These are phyloP conservation scores for Lysandra bellargus DNA, from an alignment of 2,888 invertebrate species.

Conservation along the genomic window DNA sequence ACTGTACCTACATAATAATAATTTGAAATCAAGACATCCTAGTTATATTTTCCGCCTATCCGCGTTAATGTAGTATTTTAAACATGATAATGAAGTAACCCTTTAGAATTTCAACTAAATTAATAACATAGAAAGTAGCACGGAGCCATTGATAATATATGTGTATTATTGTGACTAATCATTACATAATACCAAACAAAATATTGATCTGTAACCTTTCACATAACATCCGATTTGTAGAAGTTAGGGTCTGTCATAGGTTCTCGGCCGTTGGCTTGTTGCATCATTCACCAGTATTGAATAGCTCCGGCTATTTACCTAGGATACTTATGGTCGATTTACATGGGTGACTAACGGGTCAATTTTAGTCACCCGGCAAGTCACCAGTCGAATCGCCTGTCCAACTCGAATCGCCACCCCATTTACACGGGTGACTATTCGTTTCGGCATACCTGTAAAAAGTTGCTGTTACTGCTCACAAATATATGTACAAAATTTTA, in stretches of 20 bases:
- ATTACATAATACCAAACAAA: constrained; percentile 37
- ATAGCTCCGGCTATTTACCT: neutral
- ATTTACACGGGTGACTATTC: too few species aligned
- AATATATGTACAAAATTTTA: too few species aligned
- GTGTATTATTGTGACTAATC: constrained; percentile 20
- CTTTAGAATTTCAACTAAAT: constrained; percentile 14
- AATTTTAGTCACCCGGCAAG: too few species aligned
- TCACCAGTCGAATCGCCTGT: too few species aligned
- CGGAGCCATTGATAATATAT: constrained; percentile 24
- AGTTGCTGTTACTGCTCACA: too few species aligned
- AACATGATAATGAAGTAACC: constrained; percentile 4
- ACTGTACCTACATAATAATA: too few species aligned
- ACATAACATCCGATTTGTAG: constrained; percentile 53
- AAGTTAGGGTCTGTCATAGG: constrained; percentile 47
- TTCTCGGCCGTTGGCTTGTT: constrained; percentile 68
- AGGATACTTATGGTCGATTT: neutral
- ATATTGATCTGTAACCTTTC: constrained; percentile 51
- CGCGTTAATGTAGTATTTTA: neutral
- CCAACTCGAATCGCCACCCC: too few species aligned
- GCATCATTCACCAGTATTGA: constrained; percentile 46
- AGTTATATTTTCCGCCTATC: neutral
- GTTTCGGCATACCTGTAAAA: too few species aligned
- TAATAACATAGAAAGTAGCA: constrained; percentile 27
- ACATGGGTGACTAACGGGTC: too few species aligned
- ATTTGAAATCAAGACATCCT: neutral